These are phyloP conservation scores for Microctenopoma lineatum DNA, from an alignment of 2,797 vertebrate genomes.

Conservation along the genomic window DNA sequence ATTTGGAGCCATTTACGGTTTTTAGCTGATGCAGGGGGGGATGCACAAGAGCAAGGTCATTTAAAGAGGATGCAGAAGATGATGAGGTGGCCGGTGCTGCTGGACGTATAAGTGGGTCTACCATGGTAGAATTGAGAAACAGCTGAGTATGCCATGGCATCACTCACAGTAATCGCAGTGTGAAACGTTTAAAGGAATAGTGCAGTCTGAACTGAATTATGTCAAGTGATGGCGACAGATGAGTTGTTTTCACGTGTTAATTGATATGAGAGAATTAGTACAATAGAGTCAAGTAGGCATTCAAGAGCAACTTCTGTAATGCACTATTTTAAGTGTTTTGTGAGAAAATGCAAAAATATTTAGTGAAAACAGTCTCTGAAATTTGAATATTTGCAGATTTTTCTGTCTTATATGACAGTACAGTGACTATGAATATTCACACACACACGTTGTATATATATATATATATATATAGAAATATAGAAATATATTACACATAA, in stretches of 20 bases:
- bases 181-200: conserved; percentile 19
- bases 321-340: too few species aligned
- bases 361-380: too few species aligned
- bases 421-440: too few species aligned
- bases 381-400: too few species aligned
- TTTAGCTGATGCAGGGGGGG: conserved; percentile 54
- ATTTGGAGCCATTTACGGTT: conserved; percentile 73
- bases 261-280: background rate
- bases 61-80: conserved; percentile 68
- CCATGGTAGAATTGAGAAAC: conserved; percentile 56
- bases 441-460: too few species aligned
- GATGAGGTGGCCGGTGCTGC: conserved; percentile 55
- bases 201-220: conserved; percentile 10
- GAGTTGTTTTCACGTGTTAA: background rate
- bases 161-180: conserved; percentile 51
- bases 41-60: conserved; percentile 65
- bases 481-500: too few species aligned
- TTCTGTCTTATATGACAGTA: too few species aligned
- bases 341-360: too few species aligned
- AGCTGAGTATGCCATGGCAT: conserved; percentile 52
- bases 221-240: conserved; percentile 16
- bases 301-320: background rate
- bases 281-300: background rate
- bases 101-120: conserved; percentile 61
- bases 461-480: too few species aligned